Evolutionary conservation across 2,113 vertebrate genomes (phyloP).

Genomic region (Thamnaconus septentrionalis): DNA sequence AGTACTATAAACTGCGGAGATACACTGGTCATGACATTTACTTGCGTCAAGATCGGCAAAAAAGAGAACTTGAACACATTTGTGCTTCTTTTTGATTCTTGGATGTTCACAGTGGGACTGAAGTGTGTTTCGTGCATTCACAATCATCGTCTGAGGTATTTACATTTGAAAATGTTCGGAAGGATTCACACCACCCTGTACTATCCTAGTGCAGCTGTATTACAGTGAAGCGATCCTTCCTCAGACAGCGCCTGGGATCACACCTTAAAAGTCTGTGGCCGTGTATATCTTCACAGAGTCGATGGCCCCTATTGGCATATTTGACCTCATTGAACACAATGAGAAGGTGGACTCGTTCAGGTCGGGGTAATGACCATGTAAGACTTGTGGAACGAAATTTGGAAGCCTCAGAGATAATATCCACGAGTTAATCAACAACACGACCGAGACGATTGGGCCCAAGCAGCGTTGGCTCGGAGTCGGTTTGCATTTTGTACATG

Average conservation of each 20-base stretch:
- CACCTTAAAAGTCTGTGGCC: background rate
- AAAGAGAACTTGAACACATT: too few species aligned
- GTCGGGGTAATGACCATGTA: constrained; percentile 18
- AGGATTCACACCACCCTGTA: too few species aligned
- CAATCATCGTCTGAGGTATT: too few species aligned
- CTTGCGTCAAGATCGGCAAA: too few species aligned
- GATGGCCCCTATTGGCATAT: constrained; percentile 45
- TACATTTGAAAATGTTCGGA: too few species aligned
- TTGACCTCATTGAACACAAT: constrained; percentile 44
- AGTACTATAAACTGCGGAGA: too few species aligned
- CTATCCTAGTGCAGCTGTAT: too few species aligned
- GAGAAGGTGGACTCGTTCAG: constrained; percentile 30
- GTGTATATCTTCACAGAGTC: constrained; percentile 23
- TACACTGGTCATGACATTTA: too few species aligned
- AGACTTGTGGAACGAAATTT: constrained; percentile 12
- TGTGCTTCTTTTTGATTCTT: too few species aligned
- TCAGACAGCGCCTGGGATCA: background rate
- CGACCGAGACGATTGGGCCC: background rate
- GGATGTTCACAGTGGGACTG: too few species aligned
- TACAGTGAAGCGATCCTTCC: background rate
- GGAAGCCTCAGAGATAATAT: constrained; percentile 18
- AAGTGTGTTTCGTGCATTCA: too few species aligned
- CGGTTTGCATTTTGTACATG: background rate
- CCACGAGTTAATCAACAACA: constrained; percentile 6
- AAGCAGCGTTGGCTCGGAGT: background rate